Conservation (phyloP, 2,797 vertebrate species). For the Acrocephalus scirpaceus region DNA sequence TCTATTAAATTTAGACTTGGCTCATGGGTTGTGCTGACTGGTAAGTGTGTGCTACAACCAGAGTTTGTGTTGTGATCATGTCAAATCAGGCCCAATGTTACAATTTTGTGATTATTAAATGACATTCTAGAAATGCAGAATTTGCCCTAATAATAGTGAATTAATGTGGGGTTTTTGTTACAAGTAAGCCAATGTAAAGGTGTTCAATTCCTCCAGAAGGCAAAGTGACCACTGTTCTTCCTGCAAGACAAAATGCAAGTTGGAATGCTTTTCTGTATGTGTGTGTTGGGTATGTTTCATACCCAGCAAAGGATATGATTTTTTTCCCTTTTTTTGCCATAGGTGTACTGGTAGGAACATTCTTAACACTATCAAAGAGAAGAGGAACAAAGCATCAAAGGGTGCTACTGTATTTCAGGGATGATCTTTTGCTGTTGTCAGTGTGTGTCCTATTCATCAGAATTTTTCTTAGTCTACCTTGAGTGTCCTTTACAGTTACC, state of each 20-base stretch:
- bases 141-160: background rate
- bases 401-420: background rate
- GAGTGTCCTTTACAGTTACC: background rate
- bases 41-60: rapidly evolving
- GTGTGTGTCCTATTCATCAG: background rate
- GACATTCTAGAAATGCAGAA: background rate
- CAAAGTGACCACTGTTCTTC: background rate
- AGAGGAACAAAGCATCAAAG: background rate
- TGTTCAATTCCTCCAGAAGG: background rate
- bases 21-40: background rate
- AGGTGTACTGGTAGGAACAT: background rate
- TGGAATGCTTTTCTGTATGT: background rate
- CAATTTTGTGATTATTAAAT: background rate
- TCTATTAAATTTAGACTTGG: background rate
- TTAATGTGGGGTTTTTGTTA: background rate
- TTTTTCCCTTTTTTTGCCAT: rapidly evolving
- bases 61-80: background rate
- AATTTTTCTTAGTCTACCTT: background rate
- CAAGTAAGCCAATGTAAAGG: background rate
- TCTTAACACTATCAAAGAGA: background rate
- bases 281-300: background rate
- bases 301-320: background rate
- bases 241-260: background rate
- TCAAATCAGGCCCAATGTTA: background rate
- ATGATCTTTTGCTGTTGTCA: background rate